phyloP scores from a whole-genome alignment of 53 echinoderm and acorn worm genomes.

The Paracentrotus lividus region DNA sequence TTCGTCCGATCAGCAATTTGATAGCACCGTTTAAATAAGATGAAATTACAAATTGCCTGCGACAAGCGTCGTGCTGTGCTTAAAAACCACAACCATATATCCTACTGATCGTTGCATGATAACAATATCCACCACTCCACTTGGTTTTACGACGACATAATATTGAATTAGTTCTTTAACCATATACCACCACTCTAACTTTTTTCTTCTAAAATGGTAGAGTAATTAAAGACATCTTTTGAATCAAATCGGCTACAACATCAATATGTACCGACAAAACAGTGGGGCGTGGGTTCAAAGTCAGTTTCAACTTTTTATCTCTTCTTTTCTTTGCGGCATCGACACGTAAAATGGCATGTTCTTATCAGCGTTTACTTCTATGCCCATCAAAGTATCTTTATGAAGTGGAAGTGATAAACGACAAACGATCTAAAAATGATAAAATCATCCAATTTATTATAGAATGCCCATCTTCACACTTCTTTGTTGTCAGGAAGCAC shows the following conservation, averaged over 20 bases:
- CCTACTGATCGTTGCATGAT: constrained; percentile 57
- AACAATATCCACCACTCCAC: constrained; percentile 43
- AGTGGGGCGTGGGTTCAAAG: constrained; percentile 40
- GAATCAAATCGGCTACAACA: constrained; percentile 41
- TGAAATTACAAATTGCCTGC: constrained; percentile 65
- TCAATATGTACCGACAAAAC: constrained; percentile 63
- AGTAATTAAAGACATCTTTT: constrained; percentile 64
- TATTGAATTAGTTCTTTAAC: constrained; percentile 43
- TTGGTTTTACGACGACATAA: constrained; percentile 45
- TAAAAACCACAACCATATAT: constrained; percentile 52
- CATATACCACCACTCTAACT: neutral
- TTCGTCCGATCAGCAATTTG: constrained; percentile 63
- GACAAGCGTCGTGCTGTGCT: constrained; percentile 54
- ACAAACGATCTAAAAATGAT: constrained; percentile 37
- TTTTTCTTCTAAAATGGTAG: neutral
- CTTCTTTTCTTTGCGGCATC: constrained; percentile 32
- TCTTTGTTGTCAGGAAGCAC: constrained; percentile 32
- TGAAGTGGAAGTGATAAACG: constrained; percentile 37
- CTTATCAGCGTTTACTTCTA: constrained; percentile 34
- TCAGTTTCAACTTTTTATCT: constrained; percentile 10
- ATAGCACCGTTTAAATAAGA: constrained; percentile 58
- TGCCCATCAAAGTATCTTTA: constrained; percentile 31
- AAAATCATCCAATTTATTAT: constrained; percentile 57
- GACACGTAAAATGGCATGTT: constrained; percentile 12
- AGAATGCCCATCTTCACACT: constrained; percentile 60